A percentile compares a stretch with the other conserved stretches of the same genome.
These are phyloP conservation scores for Tachina lurida DNA, from an alignment of 2,888 invertebrate genomes.

Conservation along the genomic window DNA sequence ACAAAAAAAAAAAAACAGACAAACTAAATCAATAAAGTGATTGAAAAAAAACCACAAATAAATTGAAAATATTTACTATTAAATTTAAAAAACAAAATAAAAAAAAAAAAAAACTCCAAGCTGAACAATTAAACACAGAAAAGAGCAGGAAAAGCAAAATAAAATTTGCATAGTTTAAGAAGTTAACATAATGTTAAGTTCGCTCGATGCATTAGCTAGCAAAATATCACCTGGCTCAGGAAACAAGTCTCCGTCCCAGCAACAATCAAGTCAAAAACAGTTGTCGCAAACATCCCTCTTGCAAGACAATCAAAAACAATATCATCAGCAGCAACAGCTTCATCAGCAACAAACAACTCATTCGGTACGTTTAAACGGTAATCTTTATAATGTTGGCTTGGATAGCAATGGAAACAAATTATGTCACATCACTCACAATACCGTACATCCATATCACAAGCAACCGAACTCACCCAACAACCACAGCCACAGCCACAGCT, in stretches of 20 bases:
- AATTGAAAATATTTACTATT: not conserved
- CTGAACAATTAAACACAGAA: not conserved
- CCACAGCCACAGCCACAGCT: slow-evolving; percentile 49
- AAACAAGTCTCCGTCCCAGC: slow-evolving; percentile 78
- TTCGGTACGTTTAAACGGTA: slow-evolving; percentile 73
- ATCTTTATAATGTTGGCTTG: slow-evolving; percentile 69
- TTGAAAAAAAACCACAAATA: slow-evolving; percentile 23
- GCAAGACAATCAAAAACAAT: slow-evolving; percentile 71
- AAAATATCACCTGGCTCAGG: slow-evolving; percentile 93
- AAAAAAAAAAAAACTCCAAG: not conserved
- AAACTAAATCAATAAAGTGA: slow-evolving; percentile 57
- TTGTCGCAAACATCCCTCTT: slow-evolving; percentile 60
- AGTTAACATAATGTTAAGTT: slow-evolving; percentile 89
- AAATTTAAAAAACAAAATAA: not conserved
- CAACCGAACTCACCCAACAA: slow-evolving; percentile 73
- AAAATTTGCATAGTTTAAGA: slow-evolving; percentile 69
- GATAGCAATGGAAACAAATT: slow-evolving; percentile 79
- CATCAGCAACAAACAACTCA: slow-evolving; percentile 67
- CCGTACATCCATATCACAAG: slow-evolving; percentile 78
- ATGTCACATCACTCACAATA: slow-evolving; percentile 78
- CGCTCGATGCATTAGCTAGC: slow-evolving; percentile 93
- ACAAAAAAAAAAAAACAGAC: slow-evolving; percentile 23
- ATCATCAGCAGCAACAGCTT: slow-evolving; percentile 68
- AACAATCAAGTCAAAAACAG: slow-evolving; percentile 69
- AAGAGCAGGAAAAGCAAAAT: slow-evolving; percentile 55